Evolutionary conservation across 2,113 vertebrate genomes (phyloP), one percentile per base, ranked within the genome.

Genomic region (Trichechus manatus): DNA sequence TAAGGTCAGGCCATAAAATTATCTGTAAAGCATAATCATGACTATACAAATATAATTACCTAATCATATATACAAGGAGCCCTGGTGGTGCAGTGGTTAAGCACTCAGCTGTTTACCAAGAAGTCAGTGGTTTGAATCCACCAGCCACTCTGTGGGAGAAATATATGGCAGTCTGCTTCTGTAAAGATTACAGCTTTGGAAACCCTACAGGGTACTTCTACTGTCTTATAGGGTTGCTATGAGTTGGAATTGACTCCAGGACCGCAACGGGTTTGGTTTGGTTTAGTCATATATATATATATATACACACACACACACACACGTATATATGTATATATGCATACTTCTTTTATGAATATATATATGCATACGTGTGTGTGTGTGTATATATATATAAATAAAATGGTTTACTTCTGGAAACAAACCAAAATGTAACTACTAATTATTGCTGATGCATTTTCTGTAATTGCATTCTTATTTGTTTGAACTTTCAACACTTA

Each of bases 1-100:
- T 39, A 39, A 39, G 39, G 39, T 39, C 74, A 72, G 39, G 47
- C 59, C 74, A 87, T 70, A 93, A 97, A 96, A 82, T 83, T 84
- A 77, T 39, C 81, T 22, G 86, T 39, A 75, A n/a, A 82, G 33
- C 64, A 88, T 68, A 77, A 84, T 85, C 74, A 82, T 50, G 56
- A 81, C 64, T n/a, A 90, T 75, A 79, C 39, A 39, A 39, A 39
- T 39, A 39, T 74, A 94, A 94, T 88, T 72, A 86, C 87, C 77
- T 82, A 59, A 66, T 77, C 77, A 36, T 20, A 42, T 8, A 23
- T 64, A 39, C 39, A 39, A 39, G 39, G 2, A 39, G 2, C 39
- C 31, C 31, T 68, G 29, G 31, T 68, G 31, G 66, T 9, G 9
- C 29, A 31, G 29, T 66, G 64, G 64, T 9, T 66, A 66, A 66